These are phyloP conservation scores for Crypturellus undulatus DNA, from an alignment of 2,113 vertebrate genomes.

Conservation along the genomic window DNA sequence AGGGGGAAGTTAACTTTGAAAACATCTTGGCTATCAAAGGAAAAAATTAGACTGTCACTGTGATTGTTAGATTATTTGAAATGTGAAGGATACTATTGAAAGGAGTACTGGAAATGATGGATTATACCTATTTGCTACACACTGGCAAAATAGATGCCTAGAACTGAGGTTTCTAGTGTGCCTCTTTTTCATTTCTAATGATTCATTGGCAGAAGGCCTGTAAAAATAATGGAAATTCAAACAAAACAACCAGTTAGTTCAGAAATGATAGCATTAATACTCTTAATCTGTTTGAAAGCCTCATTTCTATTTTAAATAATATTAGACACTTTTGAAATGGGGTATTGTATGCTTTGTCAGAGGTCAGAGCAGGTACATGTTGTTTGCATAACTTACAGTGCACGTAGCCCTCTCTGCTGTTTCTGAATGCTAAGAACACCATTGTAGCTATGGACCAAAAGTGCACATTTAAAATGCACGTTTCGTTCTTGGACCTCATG, in stretches of 20 bases:
- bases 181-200: constrained; percentile 49
- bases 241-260: constrained; percentile 31
- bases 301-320: constrained; percentile 51
- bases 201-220: constrained; percentile 57
- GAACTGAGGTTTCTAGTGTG: constrained; percentile 19
- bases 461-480: neutral
- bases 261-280: constrained; percentile 43
- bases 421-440: constrained; percentile 37
- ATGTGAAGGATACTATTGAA: constrained; percentile 60
- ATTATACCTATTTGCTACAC: constrained; percentile 70
- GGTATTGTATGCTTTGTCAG: neutral
- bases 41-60: constrained; percentile 61
- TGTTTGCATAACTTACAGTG: constrained; percentile 44
- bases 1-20: constrained; percentile 46
- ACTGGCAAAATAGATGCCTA: constrained; percentile 43
- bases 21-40: constrained; percentile 62
- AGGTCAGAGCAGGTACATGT: constrained; percentile 33
- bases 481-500: constrained; percentile 28
- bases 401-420: constrained; percentile 30
- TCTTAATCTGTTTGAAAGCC: constrained; percentile 1
- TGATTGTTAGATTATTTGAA: constrained; percentile 50
- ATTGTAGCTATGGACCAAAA: neutral
- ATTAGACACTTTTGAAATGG: constrained; percentile 16
- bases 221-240: constrained; percentile 58
- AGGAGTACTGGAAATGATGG: constrained; percentile 68